Evolutionary conservation across 1,140 invertebrate genomes (phyloP).

Genomic region (Microvelia longipes): DNA sequence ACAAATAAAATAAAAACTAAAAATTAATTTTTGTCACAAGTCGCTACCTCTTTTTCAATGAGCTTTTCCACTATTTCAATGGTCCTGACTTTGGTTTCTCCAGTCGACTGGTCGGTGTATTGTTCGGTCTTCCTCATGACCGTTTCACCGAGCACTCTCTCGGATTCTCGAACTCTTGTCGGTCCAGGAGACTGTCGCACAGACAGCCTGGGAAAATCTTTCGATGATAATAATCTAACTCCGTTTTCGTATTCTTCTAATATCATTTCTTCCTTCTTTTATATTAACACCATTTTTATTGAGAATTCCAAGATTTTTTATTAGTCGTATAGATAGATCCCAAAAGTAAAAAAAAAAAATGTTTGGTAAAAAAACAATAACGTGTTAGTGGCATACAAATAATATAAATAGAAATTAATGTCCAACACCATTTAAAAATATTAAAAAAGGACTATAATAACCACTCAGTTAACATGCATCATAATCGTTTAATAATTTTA

Average conservation of each 20-base stretch:
- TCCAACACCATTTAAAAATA: too few species aligned
- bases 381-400: too few species aligned
- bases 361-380: too few species aligned
- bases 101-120: constrained; percentile 67
- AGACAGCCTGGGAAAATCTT: constrained; percentile 63
- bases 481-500: too few species aligned
- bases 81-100: constrained; percentile 68
- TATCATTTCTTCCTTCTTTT: too few species aligned
- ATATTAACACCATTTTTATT: too few species aligned
- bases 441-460: too few species aligned
- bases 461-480: too few species aligned
- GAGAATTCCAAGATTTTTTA: not conserved
- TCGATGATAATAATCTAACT: constrained; percentile 30
- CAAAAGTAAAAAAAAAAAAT: not conserved
- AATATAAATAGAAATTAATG: too few species aligned
- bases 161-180: constrained; percentile 66
- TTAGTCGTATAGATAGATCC: not conserved
- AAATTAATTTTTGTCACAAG: not conserved
- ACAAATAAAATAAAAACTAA: too few species aligned
- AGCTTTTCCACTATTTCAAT: constrained; percentile 86
- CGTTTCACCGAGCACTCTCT: constrained; percentile 76
- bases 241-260: not conserved
- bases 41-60: constrained; percentile 84
- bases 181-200: constrained; percentile 64
- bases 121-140: constrained; percentile 73